Conservation (phyloP, 2,888 invertebrate species). For the Macaria liturata region DNA sequence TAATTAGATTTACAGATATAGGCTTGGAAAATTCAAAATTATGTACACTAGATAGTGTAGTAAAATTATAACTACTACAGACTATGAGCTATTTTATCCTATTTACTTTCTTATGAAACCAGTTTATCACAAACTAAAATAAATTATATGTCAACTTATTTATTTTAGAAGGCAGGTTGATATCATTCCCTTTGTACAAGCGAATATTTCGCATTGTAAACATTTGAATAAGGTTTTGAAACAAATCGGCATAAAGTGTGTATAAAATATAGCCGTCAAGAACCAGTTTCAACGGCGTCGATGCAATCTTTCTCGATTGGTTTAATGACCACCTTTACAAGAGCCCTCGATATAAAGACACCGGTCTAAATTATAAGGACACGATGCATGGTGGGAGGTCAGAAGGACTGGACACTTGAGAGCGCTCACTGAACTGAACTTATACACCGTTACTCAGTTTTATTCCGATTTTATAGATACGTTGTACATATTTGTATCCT, state of each 20-base stretch:
- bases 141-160: no score
- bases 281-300: slow-evolving; percentile 39
- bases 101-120: no score
- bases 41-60: no score
- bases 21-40: no score
- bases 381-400: slow-evolving; percentile 6
- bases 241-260: slow-evolving; percentile 1
- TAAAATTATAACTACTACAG: no score
- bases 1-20: no score
- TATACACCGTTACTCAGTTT: slow-evolving; percentile 33
- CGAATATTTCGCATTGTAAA: not conserved
- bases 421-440: slow-evolving; percentile 35
- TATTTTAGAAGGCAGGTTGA: no score
- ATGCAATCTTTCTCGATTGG: slow-evolving; percentile 38
- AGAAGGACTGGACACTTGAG: slow-evolving; percentile 3
- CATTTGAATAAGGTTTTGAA: slow-evolving; percentile 1
- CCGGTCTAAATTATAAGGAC: not conserved
- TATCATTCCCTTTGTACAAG: no score
- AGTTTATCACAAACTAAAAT: no score
- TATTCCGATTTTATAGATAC: slow-evolving; percentile 2
- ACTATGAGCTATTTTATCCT: no score
- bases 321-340: slow-evolving; percentile 29
- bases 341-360: slow-evolving; percentile 29
- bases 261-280: slow-evolving; percentile 17
- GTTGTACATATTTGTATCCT: not conserved